Evolutionary conservation across 2,113 vertebrate species (phyloP).

Genomic region (Theristicus caerulescens): DNA sequence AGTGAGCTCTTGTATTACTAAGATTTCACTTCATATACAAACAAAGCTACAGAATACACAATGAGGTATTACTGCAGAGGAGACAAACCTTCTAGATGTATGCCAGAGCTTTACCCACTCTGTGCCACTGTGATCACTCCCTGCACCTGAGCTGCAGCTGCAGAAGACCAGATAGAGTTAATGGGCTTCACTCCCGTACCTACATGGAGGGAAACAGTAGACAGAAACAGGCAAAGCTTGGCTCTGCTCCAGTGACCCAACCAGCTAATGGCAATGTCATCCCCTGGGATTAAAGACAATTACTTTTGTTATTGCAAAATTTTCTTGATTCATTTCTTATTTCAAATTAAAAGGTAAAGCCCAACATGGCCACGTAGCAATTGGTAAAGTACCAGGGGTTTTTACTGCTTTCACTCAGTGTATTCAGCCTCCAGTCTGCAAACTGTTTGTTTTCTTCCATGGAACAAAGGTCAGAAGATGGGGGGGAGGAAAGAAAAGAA

Average conservation of each 20-base stretch:
- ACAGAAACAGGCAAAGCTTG: neutral
- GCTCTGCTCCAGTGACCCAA: neutral
- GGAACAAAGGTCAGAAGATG: neutral
- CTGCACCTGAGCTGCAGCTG: neutral
- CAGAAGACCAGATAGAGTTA: neutral
- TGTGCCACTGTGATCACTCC: neutral
- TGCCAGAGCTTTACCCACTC: neutral
- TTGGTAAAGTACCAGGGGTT: neutral
- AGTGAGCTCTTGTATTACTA: neutral
- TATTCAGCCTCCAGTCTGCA: neutral
- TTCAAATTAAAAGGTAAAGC: neutral
- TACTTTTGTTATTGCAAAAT: neutral
- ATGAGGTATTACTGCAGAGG: neutral
- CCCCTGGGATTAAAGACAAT: neutral
- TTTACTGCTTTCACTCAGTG: neutral
- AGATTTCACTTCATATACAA: neutral
- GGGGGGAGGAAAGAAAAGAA: neutral
- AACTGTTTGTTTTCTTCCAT: neutral
- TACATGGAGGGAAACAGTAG: neutral
- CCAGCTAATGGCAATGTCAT: neutral
- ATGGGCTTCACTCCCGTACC: neutral
- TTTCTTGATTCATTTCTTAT: neutral
- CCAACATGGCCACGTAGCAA: neutral
- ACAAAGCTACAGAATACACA: conserved; percentile 1
- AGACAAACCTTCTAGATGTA: neutral